phyloP scores from a whole-genome alignment of 2,888 invertebrate genomes.

The Philonicus albiceps region DNA sequence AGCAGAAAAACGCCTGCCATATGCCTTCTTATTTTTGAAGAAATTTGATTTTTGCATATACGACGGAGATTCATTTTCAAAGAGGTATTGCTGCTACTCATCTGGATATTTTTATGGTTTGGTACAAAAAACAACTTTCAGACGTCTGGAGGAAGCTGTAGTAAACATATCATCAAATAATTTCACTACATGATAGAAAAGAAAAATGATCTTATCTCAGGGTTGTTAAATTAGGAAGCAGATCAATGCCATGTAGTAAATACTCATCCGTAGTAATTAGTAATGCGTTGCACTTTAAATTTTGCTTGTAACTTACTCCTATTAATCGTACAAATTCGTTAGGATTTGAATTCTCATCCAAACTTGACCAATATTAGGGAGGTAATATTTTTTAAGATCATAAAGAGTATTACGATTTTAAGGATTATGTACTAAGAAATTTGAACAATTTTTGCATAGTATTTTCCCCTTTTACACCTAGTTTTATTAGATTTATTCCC shows the following conservation, averaged over 20 bases:
- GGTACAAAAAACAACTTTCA: background rate
- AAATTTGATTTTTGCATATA: background rate
- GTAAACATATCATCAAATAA: background rate
- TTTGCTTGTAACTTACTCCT: too few species aligned
- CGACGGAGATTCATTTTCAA: background rate
- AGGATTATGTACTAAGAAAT: too few species aligned
- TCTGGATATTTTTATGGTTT: background rate
- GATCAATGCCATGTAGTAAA: background rate
- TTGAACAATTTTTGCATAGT: too few species aligned
- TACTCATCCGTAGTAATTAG: too few species aligned
- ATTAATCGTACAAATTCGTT: too few species aligned
- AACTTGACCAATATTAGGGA: too few species aligned
- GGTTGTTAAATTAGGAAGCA: background rate
- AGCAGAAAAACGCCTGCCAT: background rate
- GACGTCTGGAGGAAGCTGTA: background rate
- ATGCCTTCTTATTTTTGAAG: background rate
- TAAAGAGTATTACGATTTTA: too few species aligned
- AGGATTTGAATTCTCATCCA: too few species aligned
- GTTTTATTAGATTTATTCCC: too few species aligned
- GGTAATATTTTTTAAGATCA: too few species aligned
- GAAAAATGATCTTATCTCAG: background rate
- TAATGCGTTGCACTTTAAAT: too few species aligned
- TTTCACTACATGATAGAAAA: background rate
- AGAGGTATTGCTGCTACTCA: background rate
- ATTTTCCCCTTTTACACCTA: too few species aligned